Evolutionary conservation across 2,888 invertebrate species (phyloP).

Genomic region (Leptinotarsa haldemani): DNA sequence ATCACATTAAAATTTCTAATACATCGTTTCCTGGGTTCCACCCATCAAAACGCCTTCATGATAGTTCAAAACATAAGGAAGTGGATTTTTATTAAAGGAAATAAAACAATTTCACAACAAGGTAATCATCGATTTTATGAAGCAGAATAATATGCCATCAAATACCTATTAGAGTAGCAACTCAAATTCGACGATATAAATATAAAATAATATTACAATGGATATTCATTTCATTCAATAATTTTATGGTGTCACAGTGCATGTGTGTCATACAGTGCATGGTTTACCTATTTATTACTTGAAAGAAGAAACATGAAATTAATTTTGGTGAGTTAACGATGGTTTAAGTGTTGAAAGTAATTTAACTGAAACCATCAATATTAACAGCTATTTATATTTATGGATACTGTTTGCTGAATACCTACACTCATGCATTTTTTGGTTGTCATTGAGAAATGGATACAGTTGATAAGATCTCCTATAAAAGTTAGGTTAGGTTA

Average conservation of each 20-base stretch:
- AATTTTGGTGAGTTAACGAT: conserved; percentile 29
- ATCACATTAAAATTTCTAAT: conserved; percentile 30
- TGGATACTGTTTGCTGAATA: no score
- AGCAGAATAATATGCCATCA: conserved; percentile 33
- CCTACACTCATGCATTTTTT: no score
- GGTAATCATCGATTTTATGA: conserved; percentile 30
- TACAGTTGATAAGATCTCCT: no score
- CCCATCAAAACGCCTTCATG: conserved; percentile 24
- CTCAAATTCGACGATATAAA: conserved; percentile 35
- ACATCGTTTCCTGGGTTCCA: conserved; percentile 31
- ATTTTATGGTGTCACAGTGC: conserved; percentile 17
- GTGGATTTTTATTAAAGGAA: conserved; percentile 25
- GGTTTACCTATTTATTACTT: not conserved
- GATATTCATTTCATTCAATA: conserved; percentile 18
- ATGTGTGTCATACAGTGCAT: conserved; percentile 18
- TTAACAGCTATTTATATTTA: no score
- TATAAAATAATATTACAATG: conserved; percentile 28
- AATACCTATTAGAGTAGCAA: conserved; percentile 18
- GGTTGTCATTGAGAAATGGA: no score
- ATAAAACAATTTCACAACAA: conserved; percentile 32
- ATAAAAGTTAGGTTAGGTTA: no score
- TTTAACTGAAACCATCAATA: no score
- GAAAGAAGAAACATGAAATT: conserved; percentile 28
- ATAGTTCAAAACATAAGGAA: conserved; percentile 31
- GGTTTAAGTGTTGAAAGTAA: not conserved